phyloP scores from a whole-genome alignment of 2,888 invertebrate species.

The Mystacides longicornis region DNA sequence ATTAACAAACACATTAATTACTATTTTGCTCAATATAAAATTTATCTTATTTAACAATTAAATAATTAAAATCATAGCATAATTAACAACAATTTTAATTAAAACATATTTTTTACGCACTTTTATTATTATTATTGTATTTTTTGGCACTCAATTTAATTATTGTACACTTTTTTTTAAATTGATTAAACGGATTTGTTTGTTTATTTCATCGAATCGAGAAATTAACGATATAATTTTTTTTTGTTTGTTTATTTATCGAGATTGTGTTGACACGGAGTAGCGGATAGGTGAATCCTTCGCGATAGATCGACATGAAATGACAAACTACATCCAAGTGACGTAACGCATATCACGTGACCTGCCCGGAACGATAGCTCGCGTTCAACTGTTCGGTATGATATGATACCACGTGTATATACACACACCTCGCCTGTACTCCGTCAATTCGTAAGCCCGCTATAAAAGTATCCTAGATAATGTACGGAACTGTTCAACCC shows the following conservation, averaged over 20 bases:
- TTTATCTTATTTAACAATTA: too few species aligned
- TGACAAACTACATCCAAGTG: conserved; percentile 15
- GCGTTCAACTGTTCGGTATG: conserved; percentile 22
- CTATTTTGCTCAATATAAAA: too few species aligned
- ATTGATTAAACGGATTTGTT: too few species aligned
- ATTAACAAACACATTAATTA: too few species aligned
- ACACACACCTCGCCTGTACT: conserved; percentile 9
- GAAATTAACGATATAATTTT: conserved; percentile 3
- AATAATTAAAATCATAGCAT: too few species aligned
- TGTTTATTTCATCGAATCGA: background rate
- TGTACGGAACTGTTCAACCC: background rate
- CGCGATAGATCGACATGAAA: conserved; percentile 13
- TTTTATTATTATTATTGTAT: background rate
- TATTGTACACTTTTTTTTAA: too few species aligned
- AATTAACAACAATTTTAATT: too few species aligned
- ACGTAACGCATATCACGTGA: conserved; percentile 18
- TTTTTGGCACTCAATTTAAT: conserved; percentile 2
- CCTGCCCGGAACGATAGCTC: conserved; percentile 21
- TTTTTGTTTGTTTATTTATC: conserved; percentile 11
- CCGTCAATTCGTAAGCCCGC: background rate
- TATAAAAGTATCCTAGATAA: background rate
- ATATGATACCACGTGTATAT: conserved; percentile 24
- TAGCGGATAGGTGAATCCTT: conserved; percentile 13
- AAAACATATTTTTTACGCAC: too few species aligned
- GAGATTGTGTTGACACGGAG: background rate